Evolutionary conservation across 2,113 vertebrate species (phyloP).

Genomic region (Galemys pyrenaicus): DNA sequence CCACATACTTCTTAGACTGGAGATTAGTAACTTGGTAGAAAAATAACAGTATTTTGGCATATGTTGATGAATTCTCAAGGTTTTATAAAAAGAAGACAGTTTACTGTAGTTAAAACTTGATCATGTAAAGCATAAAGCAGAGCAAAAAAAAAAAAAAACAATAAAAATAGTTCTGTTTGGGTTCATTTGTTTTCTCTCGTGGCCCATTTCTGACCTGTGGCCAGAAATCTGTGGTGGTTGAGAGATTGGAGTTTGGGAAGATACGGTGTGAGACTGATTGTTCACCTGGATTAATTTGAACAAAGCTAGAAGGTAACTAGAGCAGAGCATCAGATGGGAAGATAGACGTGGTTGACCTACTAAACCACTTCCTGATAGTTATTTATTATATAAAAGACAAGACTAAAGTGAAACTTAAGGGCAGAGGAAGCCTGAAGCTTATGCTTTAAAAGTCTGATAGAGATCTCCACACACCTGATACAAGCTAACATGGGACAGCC

Average conservation of each 20-base stretch:
- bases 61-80: neutral
- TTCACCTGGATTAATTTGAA: neutral
- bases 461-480: rapidly evolving
- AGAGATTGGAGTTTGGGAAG: neutral
- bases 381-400: neutral
- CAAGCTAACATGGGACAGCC: neutral
- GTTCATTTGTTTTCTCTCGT: neutral
- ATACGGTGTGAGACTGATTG: neutral
- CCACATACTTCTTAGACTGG: no score
- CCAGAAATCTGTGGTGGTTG: neutral
- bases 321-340: neutral
- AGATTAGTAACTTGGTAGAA: neutral
- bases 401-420: neutral
- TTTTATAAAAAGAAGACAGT: neutral
- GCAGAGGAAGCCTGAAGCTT: no score
- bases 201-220: neutral
- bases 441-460: neutral
- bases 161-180: neutral
- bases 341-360: no score
- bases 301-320: neutral
- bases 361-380: neutral
- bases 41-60: conserved; percentile 20
- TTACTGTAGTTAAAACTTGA: neutral
- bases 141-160: neutral
- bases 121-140: neutral